Evolutionary conservation across 2,888 invertebrate species (phyloP).

Genomic region (Orchesella flavescens): DNA sequence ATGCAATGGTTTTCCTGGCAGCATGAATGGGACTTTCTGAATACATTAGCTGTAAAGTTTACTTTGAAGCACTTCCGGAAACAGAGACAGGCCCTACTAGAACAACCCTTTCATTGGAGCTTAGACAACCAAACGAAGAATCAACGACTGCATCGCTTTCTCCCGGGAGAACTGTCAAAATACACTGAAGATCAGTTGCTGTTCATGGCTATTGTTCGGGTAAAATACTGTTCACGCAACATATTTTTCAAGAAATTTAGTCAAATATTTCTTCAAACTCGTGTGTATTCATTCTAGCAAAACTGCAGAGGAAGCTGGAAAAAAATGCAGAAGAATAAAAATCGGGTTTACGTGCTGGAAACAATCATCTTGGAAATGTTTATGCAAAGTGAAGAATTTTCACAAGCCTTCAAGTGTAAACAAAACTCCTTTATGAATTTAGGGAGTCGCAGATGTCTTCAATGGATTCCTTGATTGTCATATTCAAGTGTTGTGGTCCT

Average conservation of each 20-base stretch:
- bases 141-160: not conserved
- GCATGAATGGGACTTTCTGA: not conserved
- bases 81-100: not conserved
- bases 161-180: constrained; percentile 9
- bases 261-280: too few species aligned
- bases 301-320: constrained; percentile 14
- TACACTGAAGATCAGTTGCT: constrained; percentile 48
- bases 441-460: not conserved
- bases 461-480: not conserved
- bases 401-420: not conserved
- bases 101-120: not conserved
- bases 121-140: not conserved
- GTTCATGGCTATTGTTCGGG: constrained; percentile 44
- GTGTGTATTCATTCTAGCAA: not conserved
- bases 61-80: not conserved
- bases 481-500: too few species aligned
- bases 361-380: not conserved
- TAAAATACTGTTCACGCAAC: not conserved
- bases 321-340: not conserved
- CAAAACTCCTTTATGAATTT: constrained; percentile 4
- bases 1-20: not conserved
- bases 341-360: not conserved
- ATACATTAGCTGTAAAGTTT: constrained; percentile 17
- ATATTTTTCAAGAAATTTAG: too few species aligned
- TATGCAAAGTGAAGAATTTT: constrained; percentile 7